Evolutionary conservation across 2,888 invertebrate genomes (phyloP), one percentile per base, ranked within the genome.

Genomic region (Chrysotoxum bicinctum): DNA sequence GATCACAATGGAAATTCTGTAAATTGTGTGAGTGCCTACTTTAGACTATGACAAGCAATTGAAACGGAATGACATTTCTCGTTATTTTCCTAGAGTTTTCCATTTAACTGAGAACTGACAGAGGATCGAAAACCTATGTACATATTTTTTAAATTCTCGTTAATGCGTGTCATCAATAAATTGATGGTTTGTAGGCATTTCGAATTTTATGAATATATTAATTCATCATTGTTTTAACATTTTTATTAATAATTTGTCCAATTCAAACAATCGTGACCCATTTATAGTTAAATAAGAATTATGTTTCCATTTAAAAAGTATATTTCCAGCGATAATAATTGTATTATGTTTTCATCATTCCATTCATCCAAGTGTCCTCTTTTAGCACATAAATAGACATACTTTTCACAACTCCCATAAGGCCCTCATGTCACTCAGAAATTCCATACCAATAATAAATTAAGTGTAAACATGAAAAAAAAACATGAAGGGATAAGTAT

Each of bases 381-480:
- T 54, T 32, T 1, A 16, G 16, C 30, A 4, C 30, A 54, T n/a
- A 54, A n/a, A 16, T 54, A 32, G 30, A 54, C 54, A 30, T 54
- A 54, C 10, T 30, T 26, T 30, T 26, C 9, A 32, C 14, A 50
- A 2, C 21, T 8, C 4, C 26, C 30, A 54, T 16, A 16, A 54
- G 19, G 3, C 50, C 21, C n/a, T 7, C n/a, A 10, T 30, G 30
- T 54, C 30, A 54, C 30, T 30, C 16, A 32, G 10, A 58, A 37
- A 58, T 58, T 37, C n/a, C 37, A 35, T 35, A 37, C 23, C 23
- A 58, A 56, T 56, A 58, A 58, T 58, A 21, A 58, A 58, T 58
- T 37, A 37, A 58, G 58, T 37, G 58, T 35, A 16, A 19, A 56
- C 19, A 35, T 35, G 7, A 19, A 19, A 19, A 19, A 3, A 19